Percentiles rank a stretch among this genome's conserved stretches.
Conservation (phyloP, 2,113 vertebrate species). For the Pandion haliaetus region DNA sequence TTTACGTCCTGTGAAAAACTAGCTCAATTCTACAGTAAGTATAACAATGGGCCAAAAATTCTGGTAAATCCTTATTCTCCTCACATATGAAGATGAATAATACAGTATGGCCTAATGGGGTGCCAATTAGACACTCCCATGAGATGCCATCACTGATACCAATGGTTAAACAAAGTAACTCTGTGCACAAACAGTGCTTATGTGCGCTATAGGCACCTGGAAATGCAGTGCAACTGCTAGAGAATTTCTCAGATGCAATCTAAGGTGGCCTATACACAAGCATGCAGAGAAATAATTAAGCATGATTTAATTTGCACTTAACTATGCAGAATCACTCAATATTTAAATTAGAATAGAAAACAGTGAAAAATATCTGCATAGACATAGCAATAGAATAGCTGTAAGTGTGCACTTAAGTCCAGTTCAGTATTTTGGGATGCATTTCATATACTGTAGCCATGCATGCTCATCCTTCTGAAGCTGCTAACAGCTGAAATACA, state of each 20-base stretch:
- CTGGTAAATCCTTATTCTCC: neutral
- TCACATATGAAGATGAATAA: neutral
- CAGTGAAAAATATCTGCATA: neutral
- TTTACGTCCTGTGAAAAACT: neutral
- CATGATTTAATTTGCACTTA: neutral
- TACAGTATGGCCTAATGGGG: neutral
- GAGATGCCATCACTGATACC: neutral
- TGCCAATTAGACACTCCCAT: neutral
- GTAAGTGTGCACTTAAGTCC: neutral
- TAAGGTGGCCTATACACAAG: neutral
- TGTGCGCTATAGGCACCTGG: neutral
- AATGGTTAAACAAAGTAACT: neutral
- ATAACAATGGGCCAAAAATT: neutral
- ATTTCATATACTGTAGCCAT: neutral
- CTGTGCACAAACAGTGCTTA: neutral
- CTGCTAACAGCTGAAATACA: neutral
- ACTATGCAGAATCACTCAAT: neutral
- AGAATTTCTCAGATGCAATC: neutral
- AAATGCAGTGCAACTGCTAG: neutral
- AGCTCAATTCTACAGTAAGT: neutral
- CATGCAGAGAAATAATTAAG: neutral
- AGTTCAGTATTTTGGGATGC: neutral
- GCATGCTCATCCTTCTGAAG: neutral
- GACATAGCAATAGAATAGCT: neutral
- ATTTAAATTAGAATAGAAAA: neutral